Evolutionary conservation across 2,888 invertebrate species (phyloP).

Genomic region (Teleogryllus oceanicus): DNA sequence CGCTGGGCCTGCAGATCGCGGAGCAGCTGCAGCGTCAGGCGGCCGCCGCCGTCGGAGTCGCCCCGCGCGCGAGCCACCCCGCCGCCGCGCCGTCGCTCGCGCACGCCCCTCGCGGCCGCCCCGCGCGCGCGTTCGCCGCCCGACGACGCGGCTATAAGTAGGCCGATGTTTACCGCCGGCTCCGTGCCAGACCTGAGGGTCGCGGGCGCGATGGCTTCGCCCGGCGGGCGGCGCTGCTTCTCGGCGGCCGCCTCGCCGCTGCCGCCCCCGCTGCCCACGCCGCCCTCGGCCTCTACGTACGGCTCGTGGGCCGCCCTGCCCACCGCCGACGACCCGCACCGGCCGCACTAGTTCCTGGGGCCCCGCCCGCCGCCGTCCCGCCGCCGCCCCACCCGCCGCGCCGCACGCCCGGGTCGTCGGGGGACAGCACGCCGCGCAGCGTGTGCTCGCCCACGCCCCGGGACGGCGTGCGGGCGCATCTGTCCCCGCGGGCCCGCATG

Average conservation of each 20-base stretch:
- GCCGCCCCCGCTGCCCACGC: conserved; percentile 23
- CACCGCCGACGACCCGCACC: conserved; percentile 58
- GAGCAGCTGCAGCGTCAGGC: background rate
- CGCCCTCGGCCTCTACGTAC: conserved; percentile 20
- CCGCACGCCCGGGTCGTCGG: background rate
- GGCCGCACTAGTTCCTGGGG: conserved; percentile 64
- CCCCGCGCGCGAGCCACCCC: background rate
- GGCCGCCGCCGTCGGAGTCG: background rate
- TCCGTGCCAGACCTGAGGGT: background rate
- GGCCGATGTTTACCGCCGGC: background rate
- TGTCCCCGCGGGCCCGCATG: background rate
- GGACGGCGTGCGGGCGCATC: background rate
- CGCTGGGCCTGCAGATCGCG: conserved; percentile 32
- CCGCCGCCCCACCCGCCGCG: background rate
- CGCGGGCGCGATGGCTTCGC: background rate
- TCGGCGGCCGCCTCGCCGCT: background rate
- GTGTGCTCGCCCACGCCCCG: background rate
- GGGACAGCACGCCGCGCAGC: background rate
- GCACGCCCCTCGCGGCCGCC: too few relatives aligned
- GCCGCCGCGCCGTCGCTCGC: background rate
- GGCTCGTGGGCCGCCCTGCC: conserved; percentile 63
- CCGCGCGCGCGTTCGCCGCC: background rate
- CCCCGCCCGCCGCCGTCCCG: background rate
- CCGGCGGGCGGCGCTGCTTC: background rate
- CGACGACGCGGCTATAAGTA: background rate